These are phyloP conservation scores for Erethizon dorsatum DNA, from an alignment of 2,797 vertebrate genomes.

Conservation along the genomic window DNA sequence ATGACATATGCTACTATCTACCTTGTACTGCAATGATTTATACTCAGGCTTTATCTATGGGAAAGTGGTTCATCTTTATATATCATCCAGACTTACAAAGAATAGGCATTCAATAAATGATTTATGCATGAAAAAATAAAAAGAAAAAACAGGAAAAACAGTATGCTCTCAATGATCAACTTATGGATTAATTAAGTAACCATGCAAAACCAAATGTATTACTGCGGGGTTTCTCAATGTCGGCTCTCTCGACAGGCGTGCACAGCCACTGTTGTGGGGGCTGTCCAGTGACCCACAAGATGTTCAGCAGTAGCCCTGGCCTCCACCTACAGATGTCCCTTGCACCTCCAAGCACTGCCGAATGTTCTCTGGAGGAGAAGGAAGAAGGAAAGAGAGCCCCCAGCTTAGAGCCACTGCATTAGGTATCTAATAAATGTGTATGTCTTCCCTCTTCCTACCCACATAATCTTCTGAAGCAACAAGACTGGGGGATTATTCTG, in stretches of 20 bases:
- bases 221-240: background rate
- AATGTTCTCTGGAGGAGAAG: background rate
- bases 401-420: background rate
- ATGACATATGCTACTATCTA: background rate
- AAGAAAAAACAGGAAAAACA: background rate
- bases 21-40: constrained; percentile 26
- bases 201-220: accelerated
- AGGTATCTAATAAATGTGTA: background rate
- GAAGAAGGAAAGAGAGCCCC: too few species aligned
- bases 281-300: background rate
- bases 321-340: background rate
- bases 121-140: background rate
- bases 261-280: accelerated
- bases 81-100: background rate
- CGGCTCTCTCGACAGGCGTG: accelerated
- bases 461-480: background rate
- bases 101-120: constrained; percentile 13
- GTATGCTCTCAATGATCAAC: background rate
- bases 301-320: too few species aligned
- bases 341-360: background rate
- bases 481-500: background rate
- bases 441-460: background rate
- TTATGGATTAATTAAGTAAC: background rate
- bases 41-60: constrained; percentile 29
- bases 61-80: constrained; percentile 41